Conservation (phyloP, 2,888 invertebrate genomes). For the Panopea generosa region DNA sequence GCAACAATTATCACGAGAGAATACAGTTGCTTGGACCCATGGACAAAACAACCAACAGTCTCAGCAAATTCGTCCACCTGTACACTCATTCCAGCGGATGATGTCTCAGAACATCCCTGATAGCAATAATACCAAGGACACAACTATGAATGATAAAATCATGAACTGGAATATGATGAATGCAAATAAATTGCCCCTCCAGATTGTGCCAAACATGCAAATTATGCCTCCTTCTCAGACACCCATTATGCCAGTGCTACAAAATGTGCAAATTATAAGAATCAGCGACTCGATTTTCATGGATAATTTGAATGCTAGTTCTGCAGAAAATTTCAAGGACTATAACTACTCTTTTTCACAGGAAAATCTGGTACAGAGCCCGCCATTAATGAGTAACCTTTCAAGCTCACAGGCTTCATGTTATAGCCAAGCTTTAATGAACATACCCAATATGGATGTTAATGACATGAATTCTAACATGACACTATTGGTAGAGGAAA, state of each 20-base stretch:
- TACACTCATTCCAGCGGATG: slow-evolving; percentile 19
- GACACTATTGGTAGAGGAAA: slow-evolving; percentile 95
- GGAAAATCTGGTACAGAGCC: slow-evolving; percentile 78
- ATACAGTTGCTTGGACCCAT: slow-evolving; percentile 59
- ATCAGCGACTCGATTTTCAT: slow-evolving; percentile 81
- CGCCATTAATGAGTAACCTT: slow-evolving; percentile 72
- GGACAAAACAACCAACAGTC: slow-evolving; percentile 54
- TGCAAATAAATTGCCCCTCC: slow-evolving; percentile 34
- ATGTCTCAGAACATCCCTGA: slow-evolving; percentile 17
- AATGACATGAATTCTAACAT: slow-evolving; percentile 97
- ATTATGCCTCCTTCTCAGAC: slow-evolving; percentile 24
- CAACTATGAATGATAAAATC: slow-evolving; percentile 37
- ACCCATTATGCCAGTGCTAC: slow-evolving; percentile 47
- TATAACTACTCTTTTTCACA: slow-evolving; percentile 83
- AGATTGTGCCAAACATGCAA: slow-evolving; percentile 44
- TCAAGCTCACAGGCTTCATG: slow-evolving; percentile 80
- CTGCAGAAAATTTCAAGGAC: slow-evolving; percentile 82
- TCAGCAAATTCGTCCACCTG: slow-evolving; percentile 32
- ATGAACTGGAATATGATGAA: slow-evolving; percentile 64
- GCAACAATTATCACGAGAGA: slow-evolving; percentile 52
- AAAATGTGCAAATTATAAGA: slow-evolving; percentile 68
- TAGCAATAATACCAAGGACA: slow-evolving; percentile 48
- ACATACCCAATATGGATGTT: slow-evolving; percentile 93
- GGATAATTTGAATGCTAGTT: slow-evolving; percentile 81
- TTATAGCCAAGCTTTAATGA: slow-evolving; percentile 75